Evolutionary conservation across 1,140 invertebrate genomes (phyloP), one percentile per base, ranked within the genome.

Genomic region (Leptonema lineaticorne): DNA sequence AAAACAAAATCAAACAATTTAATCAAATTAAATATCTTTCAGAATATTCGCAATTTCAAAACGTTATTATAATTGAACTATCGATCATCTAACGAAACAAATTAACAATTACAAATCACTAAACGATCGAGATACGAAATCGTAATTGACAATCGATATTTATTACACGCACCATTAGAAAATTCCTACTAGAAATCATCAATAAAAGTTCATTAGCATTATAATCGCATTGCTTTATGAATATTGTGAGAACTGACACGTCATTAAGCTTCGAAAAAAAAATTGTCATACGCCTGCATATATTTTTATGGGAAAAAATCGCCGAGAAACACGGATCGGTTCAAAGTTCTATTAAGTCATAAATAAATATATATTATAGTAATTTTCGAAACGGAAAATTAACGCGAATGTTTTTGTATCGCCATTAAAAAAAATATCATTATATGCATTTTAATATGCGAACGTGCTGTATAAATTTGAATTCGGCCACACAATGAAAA

Each of bases 401-500:
- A 41, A 41, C 30, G 30, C 30, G 30, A 41, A 41, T 41, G 16
- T 41, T 41, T 41, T 41, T 16, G 9, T 11, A 41, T 41, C 16
- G 37, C 11, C 2, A 9, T 41, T 4, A 11, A 16, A 41, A 41
- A 41, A 41, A 41, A 41, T 11, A 2, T 41, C 37, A 11, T 14
- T 41, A n/a, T 41, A 16, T 41, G 37, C 37, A 41, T 14, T 41
- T 16, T 41, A 41, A 41, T 41, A 41, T n/a, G n/a, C 9, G 37
- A 11, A 41, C 9, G 37, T 11, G 37, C 37, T 11, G 16, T 9
- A 41, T 41, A 41, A 14, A 41, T 41, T 14, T 41, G 37, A 41
- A 41, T 41, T 41, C 37, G 37, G 16, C 37, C 11, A 53, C 22
- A 53, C 50, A 53, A 53, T 53, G 18, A 24, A 53, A 24, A 53